phyloP scores from a whole-genome alignment of 2,113 vertebrate genomes.

The Coreoperca whiteheadi region DNA sequence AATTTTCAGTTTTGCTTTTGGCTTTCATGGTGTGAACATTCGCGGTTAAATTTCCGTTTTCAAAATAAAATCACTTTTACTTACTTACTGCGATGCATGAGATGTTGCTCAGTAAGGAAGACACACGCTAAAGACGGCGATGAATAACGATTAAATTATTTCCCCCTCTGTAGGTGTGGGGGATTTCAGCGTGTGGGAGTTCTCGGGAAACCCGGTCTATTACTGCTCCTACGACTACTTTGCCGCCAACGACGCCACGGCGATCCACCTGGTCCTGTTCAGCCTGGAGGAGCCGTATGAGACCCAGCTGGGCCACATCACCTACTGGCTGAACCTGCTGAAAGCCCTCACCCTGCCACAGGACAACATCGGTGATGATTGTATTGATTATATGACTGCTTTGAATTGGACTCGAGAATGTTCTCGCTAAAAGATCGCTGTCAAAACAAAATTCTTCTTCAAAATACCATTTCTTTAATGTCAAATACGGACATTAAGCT shows the following conservation, averaged over 20 bases:
- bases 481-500: no score
- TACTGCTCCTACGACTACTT: conserved; percentile 98
- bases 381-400: not conserved
- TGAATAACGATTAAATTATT: not conserved
- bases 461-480: not conserved
- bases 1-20: no score
- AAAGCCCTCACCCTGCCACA: conserved; percentile 92
- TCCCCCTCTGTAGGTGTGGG: conserved; percentile 87
- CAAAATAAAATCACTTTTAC: not conserved
- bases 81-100: not conserved
- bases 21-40: not conserved
- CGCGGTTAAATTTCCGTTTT: not conserved
- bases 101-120: not conserved
- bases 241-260: conserved; percentile 92
- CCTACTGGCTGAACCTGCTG: conserved; percentile 97
- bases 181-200: conserved; percentile 98
- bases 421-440: not conserved
- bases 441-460: not conserved
- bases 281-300: conserved; percentile 97
- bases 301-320: conserved; percentile 95
- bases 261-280: conserved; percentile 93
- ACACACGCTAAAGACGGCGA: not conserved
- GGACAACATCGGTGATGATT: conserved; percentile 89
- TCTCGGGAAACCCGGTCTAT: conserved; percentile 97
- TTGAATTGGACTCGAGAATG: not conserved